Evolutionary conservation across 2,888 invertebrate species (phyloP), one percentile per base, ranked within the genome.

Genomic region (Ctenicera cuprea): DNA sequence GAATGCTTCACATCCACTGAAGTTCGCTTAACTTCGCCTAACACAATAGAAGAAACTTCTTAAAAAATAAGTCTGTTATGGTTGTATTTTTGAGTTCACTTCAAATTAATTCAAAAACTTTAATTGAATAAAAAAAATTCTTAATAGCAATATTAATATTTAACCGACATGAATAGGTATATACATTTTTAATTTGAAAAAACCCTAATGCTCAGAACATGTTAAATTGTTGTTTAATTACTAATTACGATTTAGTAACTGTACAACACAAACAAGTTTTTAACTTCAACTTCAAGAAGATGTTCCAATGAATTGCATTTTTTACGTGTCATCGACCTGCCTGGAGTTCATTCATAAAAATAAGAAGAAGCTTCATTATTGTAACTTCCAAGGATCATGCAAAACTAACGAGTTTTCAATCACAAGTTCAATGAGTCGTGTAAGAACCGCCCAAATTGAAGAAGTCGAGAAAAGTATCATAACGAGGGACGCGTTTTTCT

Each of bases 261-360:
- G 57, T 37, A 18, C 33, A 1, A 8, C 26, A 57, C 48, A 38
- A 16, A 57, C 57, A 57, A 37, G 57, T 57, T 57, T 57, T 57
- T 57, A 57, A 38, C 9, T 33, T n/a, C 57, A 57, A 38, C 9
- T 33, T n/a, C 57, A 14, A 37, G 16, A 16, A 30, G 30, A 54
- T 54, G 50, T 54, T 30, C 30, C 4, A 18, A 48, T 54, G 54
- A 54, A 26, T 54, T 14, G 16, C 16, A 12, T 18, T 20, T 50
- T 50, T 54, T n/a, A 57, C 9, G 18, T 33, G 57, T 57, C 57
- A 12, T 38, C 37, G 57, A 57, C 57, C 57, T 52, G 37, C 9
- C 52, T 8, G 1, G 22, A 52, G 26, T 26, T 52, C 26, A 52
- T 52, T 52, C 22, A 52, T 52, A 52, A 52, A 52, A 52, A 26